These are phyloP conservation scores for Diplolepis rosae DNA, from an alignment of 2,888 invertebrate genomes.

Conservation along the genomic window DNA sequence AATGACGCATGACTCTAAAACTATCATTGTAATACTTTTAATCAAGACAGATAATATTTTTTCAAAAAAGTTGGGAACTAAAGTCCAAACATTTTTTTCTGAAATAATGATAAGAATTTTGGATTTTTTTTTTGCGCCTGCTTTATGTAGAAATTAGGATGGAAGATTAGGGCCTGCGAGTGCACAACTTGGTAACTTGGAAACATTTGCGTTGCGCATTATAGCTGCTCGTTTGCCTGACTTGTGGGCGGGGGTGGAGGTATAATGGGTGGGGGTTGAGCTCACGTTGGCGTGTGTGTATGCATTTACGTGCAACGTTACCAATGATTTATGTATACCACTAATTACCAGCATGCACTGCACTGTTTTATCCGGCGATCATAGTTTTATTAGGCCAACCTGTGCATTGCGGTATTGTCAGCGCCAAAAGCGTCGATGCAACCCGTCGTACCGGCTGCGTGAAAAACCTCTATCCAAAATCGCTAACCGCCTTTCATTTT, in stretches of 20 bases:
- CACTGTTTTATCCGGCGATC: slow-evolving; percentile 69
- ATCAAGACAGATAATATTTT: not conserved
- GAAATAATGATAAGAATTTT: not conserved
- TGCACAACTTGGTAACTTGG: slow-evolving; percentile 45
- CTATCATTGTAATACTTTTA: too few relatives aligned
- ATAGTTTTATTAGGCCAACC: slow-evolving; percentile 70
- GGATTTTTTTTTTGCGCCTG: not conserved
- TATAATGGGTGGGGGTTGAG: slow-evolving; percentile 32
- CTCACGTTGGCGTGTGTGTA: slow-evolving; percentile 57
- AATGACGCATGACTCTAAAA: too few relatives aligned
- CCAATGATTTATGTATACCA: slow-evolving; percentile 72
- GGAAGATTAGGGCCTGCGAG: slow-evolving; percentile 24
- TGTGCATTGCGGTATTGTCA: slow-evolving; percentile 66
- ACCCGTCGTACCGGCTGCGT: not conserved
- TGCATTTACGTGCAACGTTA: slow-evolving; percentile 65
- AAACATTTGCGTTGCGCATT: slow-evolving; percentile 59
- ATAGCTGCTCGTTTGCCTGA: slow-evolving; percentile 54
- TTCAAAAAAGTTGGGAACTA: too few relatives aligned
- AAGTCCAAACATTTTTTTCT: not conserved
- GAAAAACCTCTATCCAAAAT: not conserved
- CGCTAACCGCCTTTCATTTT: not conserved
- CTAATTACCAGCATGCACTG: slow-evolving; percentile 71
- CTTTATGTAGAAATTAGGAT: not conserved
- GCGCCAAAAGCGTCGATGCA: slow-evolving; percentile 47
- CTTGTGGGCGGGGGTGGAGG: slow-evolving; percentile 32